Percentiles rank a stretch among this genome's conserved stretches.
These are phyloP conservation scores for Oreortyx pictus DNA, from an alignment of 2,797 vertebrate genomes.

Conservation along the genomic window DNA sequence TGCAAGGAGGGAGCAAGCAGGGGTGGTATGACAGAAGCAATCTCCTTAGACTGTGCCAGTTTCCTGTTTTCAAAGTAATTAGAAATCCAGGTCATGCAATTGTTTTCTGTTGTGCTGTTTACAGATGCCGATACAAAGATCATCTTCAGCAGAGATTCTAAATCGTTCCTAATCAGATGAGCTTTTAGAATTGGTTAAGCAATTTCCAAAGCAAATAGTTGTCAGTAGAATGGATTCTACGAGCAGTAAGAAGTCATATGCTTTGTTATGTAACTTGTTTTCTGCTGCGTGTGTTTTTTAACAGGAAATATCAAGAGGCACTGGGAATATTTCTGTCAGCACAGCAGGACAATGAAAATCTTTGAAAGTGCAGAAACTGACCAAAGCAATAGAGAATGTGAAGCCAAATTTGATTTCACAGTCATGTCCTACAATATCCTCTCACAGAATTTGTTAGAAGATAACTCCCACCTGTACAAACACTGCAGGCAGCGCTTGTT, in stretches of 20 bases:
- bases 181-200: neutral
- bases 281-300: slow-evolving; percentile 56
- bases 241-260: neutral
- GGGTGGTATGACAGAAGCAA: neutral
- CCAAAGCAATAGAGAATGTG: slow-evolving; percentile 63
- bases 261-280: neutral
- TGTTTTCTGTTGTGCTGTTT: neutral
- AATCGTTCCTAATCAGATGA: neutral
- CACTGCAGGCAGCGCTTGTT: slow-evolving; percentile 86
- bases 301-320: slow-evolving; percentile 83
- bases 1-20: neutral
- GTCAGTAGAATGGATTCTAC: neutral
- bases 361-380: slow-evolving; percentile 59
- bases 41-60: neutral
- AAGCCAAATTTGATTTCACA: slow-evolving; percentile 88
- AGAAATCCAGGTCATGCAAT: neutral
- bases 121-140: neutral
- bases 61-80: neutral
- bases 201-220: neutral
- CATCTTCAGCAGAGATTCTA: neutral
- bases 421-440: slow-evolving; percentile 98
- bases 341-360: slow-evolving; percentile 61
- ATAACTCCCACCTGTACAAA: slow-evolving; percentile 90
- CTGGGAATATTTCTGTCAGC: slow-evolving; percentile 86
- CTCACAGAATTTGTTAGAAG: slow-evolving; percentile 92